phyloP scores from a whole-genome alignment of 64 coral and sea anemone species.

The Stichodactyla helianthus region DNA sequence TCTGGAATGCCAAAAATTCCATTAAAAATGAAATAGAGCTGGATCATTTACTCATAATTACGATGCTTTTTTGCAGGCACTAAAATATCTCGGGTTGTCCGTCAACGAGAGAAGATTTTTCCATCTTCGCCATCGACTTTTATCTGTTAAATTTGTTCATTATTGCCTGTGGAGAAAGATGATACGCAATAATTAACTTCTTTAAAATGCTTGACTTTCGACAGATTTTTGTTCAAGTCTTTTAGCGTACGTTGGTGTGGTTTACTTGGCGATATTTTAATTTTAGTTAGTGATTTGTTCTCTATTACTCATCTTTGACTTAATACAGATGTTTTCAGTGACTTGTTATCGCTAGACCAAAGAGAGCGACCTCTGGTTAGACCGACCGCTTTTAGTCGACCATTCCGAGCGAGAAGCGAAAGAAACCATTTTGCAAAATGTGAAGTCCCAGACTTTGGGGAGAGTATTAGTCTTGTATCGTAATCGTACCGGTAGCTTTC shows the following conservation, averaged over 20 bases:
- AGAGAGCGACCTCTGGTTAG: too few species aligned
- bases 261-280: neutral
- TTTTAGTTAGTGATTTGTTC: neutral
- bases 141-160: constrained; percentile 12
- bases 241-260: neutral
- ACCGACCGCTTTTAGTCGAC: too few species aligned
- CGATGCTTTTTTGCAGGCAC: neutral
- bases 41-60: constrained; percentile 11
- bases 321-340: neutral
- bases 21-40: constrained; percentile 9
- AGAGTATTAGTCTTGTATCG: too few species aligned
- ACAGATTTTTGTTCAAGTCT: constrained; percentile 13
- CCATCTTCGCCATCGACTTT: neutral
- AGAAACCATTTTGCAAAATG: too few species aligned
- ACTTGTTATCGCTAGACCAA: too few species aligned
- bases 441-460: too few species aligned
- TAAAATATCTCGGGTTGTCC: constrained; percentile 8
- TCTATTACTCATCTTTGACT: neutral
- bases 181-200: neutral
- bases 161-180: constrained; percentile 5
- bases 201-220: constrained; percentile 13
- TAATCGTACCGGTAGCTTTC: too few species aligned
- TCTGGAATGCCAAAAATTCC: constrained; percentile 2
- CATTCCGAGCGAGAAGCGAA: too few species aligned
- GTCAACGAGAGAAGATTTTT: neutral